Base-by-base conservation (phyloP, 2,888 invertebrate genomes). In the Aphodius sticticus region DNA sequence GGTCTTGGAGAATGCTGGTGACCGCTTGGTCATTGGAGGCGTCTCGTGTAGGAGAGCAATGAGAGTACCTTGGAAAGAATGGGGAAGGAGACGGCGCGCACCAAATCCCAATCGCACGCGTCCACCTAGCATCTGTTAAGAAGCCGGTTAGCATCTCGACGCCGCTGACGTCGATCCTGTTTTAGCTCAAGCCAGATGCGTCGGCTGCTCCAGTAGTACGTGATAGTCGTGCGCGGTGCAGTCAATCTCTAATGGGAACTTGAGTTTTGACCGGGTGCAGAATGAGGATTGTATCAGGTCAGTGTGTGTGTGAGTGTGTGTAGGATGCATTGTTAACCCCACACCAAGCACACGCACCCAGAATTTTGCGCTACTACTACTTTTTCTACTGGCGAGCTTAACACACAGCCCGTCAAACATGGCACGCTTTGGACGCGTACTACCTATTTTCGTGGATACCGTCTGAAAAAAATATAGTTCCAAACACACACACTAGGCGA, bases 211-310 rank as follows among this genome's bases (percentile, higher is more conserved):
- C 81, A 83, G 84, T 84, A 83, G 83, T 84, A 82, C 79, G 84
- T 82, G 81, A 79, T 82, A 79, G 81, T 81, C 79, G 82, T 83
- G 83, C 81, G 81, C 81, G 81, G 84, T 85, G 84, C 84, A 83
- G 84, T 84, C 81, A 82, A 77, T 69, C 83, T 71, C 83, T 83
- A 83, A 84, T 84, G 84, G 84, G 83, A 83, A 83, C 84, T 82
- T 82, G 78, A 82, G 82, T 82, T 81, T 83, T 82, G 82, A 81
- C 81, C 82, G 81, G 78, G 80, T 80, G 81, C 83, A 84, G 81
- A 81, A 85, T 85, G 85, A 84, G 84, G 83, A 84, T 85, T 82
- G 84, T 84, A 84, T 83, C 85, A 85, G 85, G 85, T 85, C 84
- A 85, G 85, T 84, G 83, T 80, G 77, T 82, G 78, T 78, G 76